A percentile compares a stretch with the other conserved stretches of the same genome.
Conservation (phyloP, 2,888 invertebrate species). For the Lapara coniferarum region DNA sequence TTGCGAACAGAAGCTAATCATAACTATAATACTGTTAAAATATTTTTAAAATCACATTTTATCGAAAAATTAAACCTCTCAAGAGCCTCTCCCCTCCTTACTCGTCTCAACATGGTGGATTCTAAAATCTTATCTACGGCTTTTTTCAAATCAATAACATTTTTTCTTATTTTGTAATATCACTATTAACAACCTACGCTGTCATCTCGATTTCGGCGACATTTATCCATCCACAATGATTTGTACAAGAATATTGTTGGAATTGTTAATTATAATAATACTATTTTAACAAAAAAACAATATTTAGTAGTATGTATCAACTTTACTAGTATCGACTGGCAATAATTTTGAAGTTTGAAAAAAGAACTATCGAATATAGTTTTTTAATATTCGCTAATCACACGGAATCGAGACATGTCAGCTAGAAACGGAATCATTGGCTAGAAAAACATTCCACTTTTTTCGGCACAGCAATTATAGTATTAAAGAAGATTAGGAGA, state of each 20-base stretch:
- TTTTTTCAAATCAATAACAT: constrained; percentile 78
- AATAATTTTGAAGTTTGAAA: not conserved
- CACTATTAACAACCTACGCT: constrained; percentile 82
- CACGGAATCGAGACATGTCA: constrained; percentile 70
- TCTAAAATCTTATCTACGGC: constrained; percentile 74
- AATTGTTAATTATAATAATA: not conserved
- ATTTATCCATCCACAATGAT: not conserved
- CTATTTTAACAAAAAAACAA: not conserved
- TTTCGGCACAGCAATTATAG: constrained; percentile 49
- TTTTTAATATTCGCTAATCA: constrained; percentile 28
- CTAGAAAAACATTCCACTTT: constrained; percentile 58
- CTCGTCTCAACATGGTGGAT: constrained; percentile 75
- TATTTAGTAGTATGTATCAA: too few species aligned
- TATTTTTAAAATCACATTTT: constrained; percentile 53
- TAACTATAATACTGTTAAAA: constrained; percentile 65
- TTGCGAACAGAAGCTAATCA: constrained; percentile 22
- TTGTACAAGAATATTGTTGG: not conserved
- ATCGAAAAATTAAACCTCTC: constrained; percentile 34
- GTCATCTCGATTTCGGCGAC: constrained; percentile 65
- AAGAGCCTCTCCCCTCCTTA: constrained; percentile 50
- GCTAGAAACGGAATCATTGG: constrained; percentile 68
- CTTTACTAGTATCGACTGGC: too few species aligned
- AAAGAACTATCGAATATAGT: not conserved
- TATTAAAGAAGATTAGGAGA: constrained; percentile 55
- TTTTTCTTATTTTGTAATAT: constrained; percentile 79